Base-by-base conservation (phyloP, 2,113 vertebrate species). In the Rousettus leschenaultii region DNA sequence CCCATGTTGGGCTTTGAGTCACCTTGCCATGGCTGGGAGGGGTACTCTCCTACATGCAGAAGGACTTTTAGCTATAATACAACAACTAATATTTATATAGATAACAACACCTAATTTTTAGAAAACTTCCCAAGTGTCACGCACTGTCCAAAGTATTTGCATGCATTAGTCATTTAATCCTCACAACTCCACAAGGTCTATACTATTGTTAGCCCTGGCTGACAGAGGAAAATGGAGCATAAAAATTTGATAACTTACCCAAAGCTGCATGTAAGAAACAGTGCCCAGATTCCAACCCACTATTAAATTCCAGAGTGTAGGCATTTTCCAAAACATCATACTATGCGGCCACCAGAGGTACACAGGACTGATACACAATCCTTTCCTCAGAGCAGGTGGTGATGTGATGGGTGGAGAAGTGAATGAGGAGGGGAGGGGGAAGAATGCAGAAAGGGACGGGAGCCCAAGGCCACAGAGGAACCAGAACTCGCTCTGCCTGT, bases 341-440 rank as follows among this genome's bases (percentile, higher is more conserved):
- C 70, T 24, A 6, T 1, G 10, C 63, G 35, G 16, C 38, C 35
- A 14, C 43, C 26, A 2, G 40, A 57, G 74, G 33, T 15, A 59
- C 59, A 7, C 15, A 40, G 13, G 40, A 55, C 80, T 3, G 48
- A 55, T 7, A 35, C 13, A 18, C 33, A 66, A 7, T 70, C 19
- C 40, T 65, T 57, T 30, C 73, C 57, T 89, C 61, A 63, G 65
- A 77, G 21, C 4, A 63, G 12, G 51, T 26, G 24, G 19, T 43
- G 53, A 71, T 11, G 24, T 2, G 10, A 33, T 5, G 18, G 28
- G 40, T 28, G 33, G 63, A 24, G 30, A 68, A 30, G 35, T 1
- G 0, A 9, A 33, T 5, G 21, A 40, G 26, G 57, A 35, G 26
- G 11, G 13, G 51, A 35, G 12, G 0, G 30, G 5, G 12, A n/a